These are phyloP conservation scores for Camponotus fellah DNA, from an alignment of 2,888 invertebrate genomes.

Conservation along the genomic window DNA sequence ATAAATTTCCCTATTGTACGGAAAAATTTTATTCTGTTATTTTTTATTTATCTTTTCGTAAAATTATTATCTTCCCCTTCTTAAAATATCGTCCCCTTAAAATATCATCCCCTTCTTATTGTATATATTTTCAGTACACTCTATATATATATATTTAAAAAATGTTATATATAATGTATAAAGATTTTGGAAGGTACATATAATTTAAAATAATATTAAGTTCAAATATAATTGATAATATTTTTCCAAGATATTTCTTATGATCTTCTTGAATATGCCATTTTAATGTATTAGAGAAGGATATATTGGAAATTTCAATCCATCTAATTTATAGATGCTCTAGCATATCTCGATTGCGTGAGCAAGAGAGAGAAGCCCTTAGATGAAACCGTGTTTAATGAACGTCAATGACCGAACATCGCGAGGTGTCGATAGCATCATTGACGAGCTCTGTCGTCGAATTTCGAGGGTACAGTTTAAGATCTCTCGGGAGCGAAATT, in stretches of 20 bases:
- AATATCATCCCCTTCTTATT: neutral
- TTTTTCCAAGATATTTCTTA: neutral
- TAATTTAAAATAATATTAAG: neutral
- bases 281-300: neutral
- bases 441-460: conserved; percentile 44
- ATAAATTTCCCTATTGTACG: too few relatives aligned
- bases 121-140: neutral
- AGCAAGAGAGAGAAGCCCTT: neutral
- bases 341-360: conserved; percentile 6
- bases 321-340: conserved; percentile 15
- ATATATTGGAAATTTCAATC: neutral
- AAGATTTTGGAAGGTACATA: neutral
- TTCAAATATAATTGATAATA: neutral
- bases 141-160: neutral
- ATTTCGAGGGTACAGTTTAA: conserved; percentile 49
- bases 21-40: neutral
- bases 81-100: too few relatives aligned
- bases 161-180: neutral
- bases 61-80: neutral
- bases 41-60: neutral
- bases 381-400: conserved; percentile 44
- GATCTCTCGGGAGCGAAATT: conserved; percentile 36
- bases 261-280: neutral
- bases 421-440: conserved; percentile 53
- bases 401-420: conserved; percentile 57